Conservation (phyloP, 2,113 vertebrate species). For the Pseudorasbora parva region DNA sequence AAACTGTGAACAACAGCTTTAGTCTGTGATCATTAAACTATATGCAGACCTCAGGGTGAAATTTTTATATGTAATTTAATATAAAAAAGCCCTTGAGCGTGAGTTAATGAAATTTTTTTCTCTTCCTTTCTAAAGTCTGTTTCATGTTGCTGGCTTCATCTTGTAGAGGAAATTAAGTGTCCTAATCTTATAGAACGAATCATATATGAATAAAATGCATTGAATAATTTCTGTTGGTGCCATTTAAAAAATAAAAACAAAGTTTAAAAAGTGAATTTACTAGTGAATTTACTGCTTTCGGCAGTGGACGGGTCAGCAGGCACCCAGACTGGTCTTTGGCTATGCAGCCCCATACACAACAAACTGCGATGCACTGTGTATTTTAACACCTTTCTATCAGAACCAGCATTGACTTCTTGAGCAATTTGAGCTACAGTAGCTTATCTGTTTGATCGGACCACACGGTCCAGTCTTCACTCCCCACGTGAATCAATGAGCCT, state of each 20-base stretch:
- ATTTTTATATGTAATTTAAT: background rate
- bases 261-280: background rate
- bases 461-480: no score
- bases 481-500: no score
- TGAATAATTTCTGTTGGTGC: background rate
- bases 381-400: no score
- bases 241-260: background rate
- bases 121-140: background rate
- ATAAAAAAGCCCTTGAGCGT: background rate
- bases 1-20: constrained; percentile 3
- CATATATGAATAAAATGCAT: background rate
- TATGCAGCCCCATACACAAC: no score
- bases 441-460: no score
- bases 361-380: no score
- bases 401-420: no score
- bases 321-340: no score
- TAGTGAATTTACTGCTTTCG: background rate
- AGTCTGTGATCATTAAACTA: background rate
- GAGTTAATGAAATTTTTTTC: background rate
- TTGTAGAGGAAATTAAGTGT: background rate
- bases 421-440: no score
- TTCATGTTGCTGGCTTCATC: background rate
- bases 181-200: background rate
- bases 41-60: background rate
- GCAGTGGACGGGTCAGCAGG: no score